Conservation (phyloP, 2,797 vertebrate species). For the Galagoides demidoff region DNA sequence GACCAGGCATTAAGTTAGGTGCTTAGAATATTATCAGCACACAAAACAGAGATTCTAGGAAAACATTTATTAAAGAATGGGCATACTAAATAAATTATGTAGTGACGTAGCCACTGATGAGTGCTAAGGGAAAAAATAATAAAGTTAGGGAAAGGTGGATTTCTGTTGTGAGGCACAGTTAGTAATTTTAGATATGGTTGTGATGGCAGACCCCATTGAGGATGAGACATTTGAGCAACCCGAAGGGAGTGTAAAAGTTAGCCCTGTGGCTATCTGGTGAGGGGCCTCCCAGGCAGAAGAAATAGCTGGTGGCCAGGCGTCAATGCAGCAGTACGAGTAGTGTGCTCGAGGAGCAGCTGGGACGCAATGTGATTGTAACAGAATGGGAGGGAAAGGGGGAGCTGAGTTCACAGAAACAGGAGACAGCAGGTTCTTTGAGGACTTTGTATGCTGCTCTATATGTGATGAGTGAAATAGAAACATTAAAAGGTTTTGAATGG, state of each 20-base stretch:
- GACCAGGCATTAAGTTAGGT: background rate
- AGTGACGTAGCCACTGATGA: background rate
- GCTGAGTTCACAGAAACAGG: background rate
- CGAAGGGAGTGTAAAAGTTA: background rate
- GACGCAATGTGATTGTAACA: background rate
- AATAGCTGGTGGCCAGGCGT: background rate
- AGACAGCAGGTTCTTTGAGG: background rate
- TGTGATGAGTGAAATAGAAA: background rate
- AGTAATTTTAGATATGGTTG: background rate
- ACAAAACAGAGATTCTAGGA: background rate
- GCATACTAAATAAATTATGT: background rate
- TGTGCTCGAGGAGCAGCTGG: background rate
- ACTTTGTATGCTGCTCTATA: background rate
- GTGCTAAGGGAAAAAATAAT: background rate
- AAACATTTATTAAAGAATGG: background rate
- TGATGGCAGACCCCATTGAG: background rate
- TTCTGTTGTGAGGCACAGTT: background rate
- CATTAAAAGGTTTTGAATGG: background rate
- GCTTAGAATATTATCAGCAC: background rate
- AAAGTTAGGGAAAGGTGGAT: background rate
- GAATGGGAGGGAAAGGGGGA: background rate
- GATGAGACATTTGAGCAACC: background rate
- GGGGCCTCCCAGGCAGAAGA: background rate
- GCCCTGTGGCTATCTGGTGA: background rate
- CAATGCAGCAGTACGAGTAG: background rate